Conservation (phyloP, 2,888 invertebrate species). For the Leptinotarsa rubiginosa region DNA sequence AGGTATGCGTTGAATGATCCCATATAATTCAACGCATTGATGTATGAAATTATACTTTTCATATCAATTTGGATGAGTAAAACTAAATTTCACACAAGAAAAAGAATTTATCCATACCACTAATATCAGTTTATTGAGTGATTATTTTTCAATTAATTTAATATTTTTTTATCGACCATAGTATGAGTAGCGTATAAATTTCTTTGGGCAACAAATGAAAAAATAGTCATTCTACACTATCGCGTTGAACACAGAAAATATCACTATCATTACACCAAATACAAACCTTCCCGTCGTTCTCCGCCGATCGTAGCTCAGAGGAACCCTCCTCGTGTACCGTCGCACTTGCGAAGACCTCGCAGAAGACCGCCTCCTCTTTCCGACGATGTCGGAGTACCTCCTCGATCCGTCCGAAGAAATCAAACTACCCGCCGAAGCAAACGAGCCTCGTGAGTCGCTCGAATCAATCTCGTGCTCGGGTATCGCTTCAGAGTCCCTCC, state of each 20-base stretch:
- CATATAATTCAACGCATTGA: no score
- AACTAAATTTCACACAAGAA: no score
- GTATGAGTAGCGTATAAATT: no score
- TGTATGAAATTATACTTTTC: no score
- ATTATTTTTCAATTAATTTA: no score
- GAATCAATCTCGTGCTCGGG: conserved; percentile 62
- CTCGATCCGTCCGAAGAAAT: conserved; percentile 60
- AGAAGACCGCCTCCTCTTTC: conserved; percentile 60
- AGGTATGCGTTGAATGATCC: no score
- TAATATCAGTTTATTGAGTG: no score
- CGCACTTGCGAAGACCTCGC: conserved; percentile 61
- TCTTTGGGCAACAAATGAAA: not conserved
- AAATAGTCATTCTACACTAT: not conserved
- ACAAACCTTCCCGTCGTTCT: conserved; percentile 75
- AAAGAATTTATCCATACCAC: no score
- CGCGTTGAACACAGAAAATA: no score
- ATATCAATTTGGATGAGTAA: no score
- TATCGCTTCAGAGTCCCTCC: conserved; percentile 65
- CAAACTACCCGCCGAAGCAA: conserved; percentile 61
- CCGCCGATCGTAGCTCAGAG: conserved; percentile 70
- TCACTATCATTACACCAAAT: not conserved
- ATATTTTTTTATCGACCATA: no score
- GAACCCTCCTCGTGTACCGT: conserved; percentile 69
- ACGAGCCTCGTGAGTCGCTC: conserved; percentile 60
- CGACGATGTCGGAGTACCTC: conserved; percentile 59